These are phyloP conservation scores for Melipona quadrifasciata DNA, from an alignment of 1,140 invertebrate genomes.

Conservation along the genomic window DNA sequence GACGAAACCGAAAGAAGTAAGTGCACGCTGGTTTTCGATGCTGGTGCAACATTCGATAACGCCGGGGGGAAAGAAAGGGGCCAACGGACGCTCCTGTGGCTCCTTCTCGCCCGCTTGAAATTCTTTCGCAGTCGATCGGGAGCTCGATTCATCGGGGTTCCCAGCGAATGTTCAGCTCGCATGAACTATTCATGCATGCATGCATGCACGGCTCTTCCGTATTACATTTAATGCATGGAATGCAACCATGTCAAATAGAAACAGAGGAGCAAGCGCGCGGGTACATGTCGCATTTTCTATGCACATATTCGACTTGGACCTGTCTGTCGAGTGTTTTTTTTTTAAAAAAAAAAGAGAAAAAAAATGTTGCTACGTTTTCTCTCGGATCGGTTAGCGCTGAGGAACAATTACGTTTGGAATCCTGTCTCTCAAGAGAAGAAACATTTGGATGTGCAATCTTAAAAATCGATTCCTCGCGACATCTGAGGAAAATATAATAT, in stretches of 20 bases:
- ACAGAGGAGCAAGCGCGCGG: not conserved
- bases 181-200: slow-evolving; percentile 63
- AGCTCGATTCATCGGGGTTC: slow-evolving; percentile 50
- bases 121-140: slow-evolving; percentile 39
- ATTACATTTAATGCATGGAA: slow-evolving; percentile 60
- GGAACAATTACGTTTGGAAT: not conserved
- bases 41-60: slow-evolving; percentile 21
- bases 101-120: slow-evolving; percentile 13
- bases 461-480: too few relatives aligned
- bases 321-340: not conserved
- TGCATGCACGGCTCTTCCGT: slow-evolving; percentile 20
- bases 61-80: not conserved
- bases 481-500: too few relatives aligned
- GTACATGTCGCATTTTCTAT: slow-evolving; percentile 26
- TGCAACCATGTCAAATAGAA: slow-evolving; percentile 30
- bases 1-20: not conserved
- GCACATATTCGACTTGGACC: slow-evolving; percentile 19
- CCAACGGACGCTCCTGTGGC: not conserved
- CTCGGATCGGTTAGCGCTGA: not conserved
- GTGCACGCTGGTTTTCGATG: not conserved
- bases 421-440: too few relatives aligned
- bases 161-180: slow-evolving; percentile 33
- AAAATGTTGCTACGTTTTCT: not conserved
- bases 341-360: not conserved
- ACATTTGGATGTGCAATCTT: too few relatives aligned